Evolutionary conservation across 2,797 vertebrate genomes (phyloP), one percentile per base, ranked within the genome.

Genomic region (Alcedo quadribrachys): DNA sequence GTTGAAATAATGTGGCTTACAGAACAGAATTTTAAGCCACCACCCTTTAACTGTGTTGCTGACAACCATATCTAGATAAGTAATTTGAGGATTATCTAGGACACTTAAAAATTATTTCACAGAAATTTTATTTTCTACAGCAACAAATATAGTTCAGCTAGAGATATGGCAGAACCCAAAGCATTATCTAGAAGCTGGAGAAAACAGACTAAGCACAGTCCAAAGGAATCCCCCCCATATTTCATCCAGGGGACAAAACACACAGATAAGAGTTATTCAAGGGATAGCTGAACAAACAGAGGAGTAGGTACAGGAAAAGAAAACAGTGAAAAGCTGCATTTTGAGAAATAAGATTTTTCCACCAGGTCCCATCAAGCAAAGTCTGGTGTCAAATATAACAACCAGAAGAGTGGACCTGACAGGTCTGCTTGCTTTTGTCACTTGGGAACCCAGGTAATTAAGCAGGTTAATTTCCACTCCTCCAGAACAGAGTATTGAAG

Each of bases 361-460:
- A 42, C 3, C 30, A 18, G 32, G n/a, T 11, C 15, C 16, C 14
- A 77, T 0, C 0, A 0, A 78, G 37, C 42, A 33, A 60, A 67
- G 37, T 21, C 0, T 33, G 4, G 46, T 8, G 21, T 19, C 37
- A 16, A 37, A 11, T 2, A 51, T 4, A 40, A 13, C 15, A 51
- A 66, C 22, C 16, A 35, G 12, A 69, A 51, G 1, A 4, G 70
- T 8, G 21, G 24, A 15, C 6, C 28, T 14, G 65, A 43, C 0
- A 3, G 4, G 9, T 35, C 35, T 17, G 21, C 37, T 35, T 32
- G 19, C 50, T 42, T 48, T 19, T 46, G 22, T 48, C 51, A 43
- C 40, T 30, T 40, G 13, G 50, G 65, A 75, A 78, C 8, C 19
- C 68, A 74, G 18, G 40, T 24, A 74, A 30, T 0, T 2, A 5